Conservation (phyloP, 2,113 vertebrate genomes). For the Carassius gibelio region DNA sequence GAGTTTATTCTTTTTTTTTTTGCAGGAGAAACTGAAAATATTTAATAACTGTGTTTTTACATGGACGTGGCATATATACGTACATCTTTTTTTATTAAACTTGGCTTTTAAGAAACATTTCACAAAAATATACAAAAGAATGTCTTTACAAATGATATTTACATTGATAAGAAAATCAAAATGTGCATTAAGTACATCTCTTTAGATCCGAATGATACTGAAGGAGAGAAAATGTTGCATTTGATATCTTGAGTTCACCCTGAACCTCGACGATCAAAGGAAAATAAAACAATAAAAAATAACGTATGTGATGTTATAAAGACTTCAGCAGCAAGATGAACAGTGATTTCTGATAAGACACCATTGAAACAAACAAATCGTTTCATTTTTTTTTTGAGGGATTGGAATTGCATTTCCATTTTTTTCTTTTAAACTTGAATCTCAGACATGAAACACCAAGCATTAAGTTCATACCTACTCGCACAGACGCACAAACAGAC, state of each 20-base stretch:
- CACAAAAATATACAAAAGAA: conserved; percentile 95
- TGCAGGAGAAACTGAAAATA: too few species aligned
- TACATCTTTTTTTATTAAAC: conserved; percentile 77
- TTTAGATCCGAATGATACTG: conserved; percentile 63
- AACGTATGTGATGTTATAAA: conserved; percentile 39
- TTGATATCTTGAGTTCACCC: conserved; percentile 61
- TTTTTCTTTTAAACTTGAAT: conserved; percentile 73
- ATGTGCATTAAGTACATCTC: conserved; percentile 73
- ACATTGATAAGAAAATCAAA: conserved; percentile 86
- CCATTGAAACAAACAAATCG: conserved; percentile 60
- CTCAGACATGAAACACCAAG: conserved; percentile 42
- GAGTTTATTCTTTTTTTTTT: too few species aligned
- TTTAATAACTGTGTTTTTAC: neutral
- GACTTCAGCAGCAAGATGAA: conserved; percentile 77
- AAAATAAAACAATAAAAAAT: conserved; percentile 51
- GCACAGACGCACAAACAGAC: conserved; percentile 40
- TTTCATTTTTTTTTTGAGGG: conserved; percentile 62
- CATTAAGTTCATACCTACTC: conserved; percentile 62
- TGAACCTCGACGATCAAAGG: conserved; percentile 66
- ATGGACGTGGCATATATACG: conserved; percentile 17
- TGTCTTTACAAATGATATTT: conserved; percentile 86
- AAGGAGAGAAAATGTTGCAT: conserved; percentile 67
- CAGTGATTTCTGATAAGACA: conserved; percentile 66
- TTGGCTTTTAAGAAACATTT: conserved; percentile 84
- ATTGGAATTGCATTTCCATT: conserved; percentile 71